Evolutionary conservation across 2,888 invertebrate genomes (phyloP), one percentile per base, ranked within the genome.

Genomic region (Brachyopa scutellaris): DNA sequence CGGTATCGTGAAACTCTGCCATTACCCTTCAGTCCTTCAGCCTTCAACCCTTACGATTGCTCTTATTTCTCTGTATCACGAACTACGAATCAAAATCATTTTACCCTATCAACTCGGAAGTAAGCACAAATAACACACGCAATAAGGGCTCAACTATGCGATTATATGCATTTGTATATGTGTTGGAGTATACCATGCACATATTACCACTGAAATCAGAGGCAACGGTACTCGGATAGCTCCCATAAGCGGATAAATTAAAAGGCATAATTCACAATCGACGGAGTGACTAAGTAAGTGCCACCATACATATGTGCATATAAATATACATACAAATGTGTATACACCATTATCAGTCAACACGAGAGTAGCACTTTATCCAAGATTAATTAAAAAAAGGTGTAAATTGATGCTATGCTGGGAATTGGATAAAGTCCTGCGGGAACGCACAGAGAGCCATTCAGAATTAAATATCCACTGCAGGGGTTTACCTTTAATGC

Each of bases 251-350:
- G 21, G 23, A 61, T 62, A 62, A 79, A 69, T 69, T 74, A 62
- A 74, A 80, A 80, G 33, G 15, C 49, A 42, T 69, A 69, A 69
- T 64, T 69, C 36, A 59, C 62, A 74, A 64, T 57, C 62, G 55
- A 69, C 69, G 42, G 55, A 45, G 26, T 21, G 55, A 45, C 62
- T 17, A 45, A 62, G 31, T 62, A 15, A 45, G 23, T 49, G 26
- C 53, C n/a, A n/a, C n/a, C n/a, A n/a, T n/a, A n/a, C n/a, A n/a
- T n/a, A n/a, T n/a, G n/a, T n/a, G n/a, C n/a, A n/a, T n/a, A n/a
- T n/a, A n/a, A n/a, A n/a, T n/a, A n/a, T n/a, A n/a, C n/a, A n/a
- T n/a, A n/a, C n/a, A n/a, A n/a, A n/a, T n/a, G n/a, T n/a, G n/a
- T n/a, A n/a, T n/a, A n/a, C n/a, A n/a, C n/a, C 21, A 29, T 8